Evolutionary conservation across 2,113 vertebrate species (phyloP), one percentile per base, ranked within the genome.

Genomic region (Pedionomus torquatus): DNA sequence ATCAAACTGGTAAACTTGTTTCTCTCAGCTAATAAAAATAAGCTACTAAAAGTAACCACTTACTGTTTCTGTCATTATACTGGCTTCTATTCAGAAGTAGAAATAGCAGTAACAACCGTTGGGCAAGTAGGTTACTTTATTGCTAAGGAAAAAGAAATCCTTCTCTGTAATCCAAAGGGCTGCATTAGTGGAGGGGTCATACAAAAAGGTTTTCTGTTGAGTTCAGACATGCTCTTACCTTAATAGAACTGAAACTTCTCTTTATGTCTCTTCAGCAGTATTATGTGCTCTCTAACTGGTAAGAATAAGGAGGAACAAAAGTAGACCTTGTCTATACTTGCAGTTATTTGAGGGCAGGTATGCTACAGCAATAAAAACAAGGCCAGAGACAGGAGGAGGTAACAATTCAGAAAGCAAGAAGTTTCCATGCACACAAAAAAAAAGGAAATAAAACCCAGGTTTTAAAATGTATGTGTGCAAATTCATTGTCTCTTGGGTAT

Each of bases 381-480:
- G 39, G 21, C 57, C 63, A 44, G 49, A 72, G n/a, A 57, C 21
- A 37, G 6, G 19, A 37, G 6, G 19, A 81, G 37, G 31, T 25
- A 89, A n/a, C 28, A 89, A 76, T 79, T 94, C 61, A 69, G 43
- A 30, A 75, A 72, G n/a, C 24, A 43, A 70, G 64, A 83, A 39
- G 4, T 30, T 71, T 70, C 33, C 21, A 44, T 0, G 20, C 7
- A 63, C 13, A 14, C 3, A 46, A 46, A 48, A 25, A 16, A 78
- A 31, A 64, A 5, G 5, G 3, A 43, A 68, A 65, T 30, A 77
- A 80, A 92, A 54, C 2, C 2, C 43, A 26, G 17, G 6, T 33
- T 89, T 95, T 77, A 76, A 93, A 90, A 94, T 30, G 24, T 61
- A 85, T 55, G 24, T 57, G 87, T 91, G 52, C 49, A 96, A 93